A percentile compares a stretch with the other conserved stretches of the same genome.
Evolutionary conservation across 2,888 invertebrate species (phyloP).

Genomic region (Alsophila aescularia): DNA sequence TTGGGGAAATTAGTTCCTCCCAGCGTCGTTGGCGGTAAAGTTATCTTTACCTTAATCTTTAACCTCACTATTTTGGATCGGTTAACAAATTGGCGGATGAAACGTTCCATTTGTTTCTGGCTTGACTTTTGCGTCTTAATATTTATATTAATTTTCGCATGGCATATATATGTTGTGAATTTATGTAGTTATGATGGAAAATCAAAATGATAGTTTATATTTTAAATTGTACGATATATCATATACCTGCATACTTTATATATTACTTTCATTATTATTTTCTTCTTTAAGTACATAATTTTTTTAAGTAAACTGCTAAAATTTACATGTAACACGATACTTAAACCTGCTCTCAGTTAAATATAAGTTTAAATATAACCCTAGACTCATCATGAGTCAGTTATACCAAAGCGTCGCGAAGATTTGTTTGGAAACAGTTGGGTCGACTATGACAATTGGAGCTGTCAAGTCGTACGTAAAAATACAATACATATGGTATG

Average conservation of each 20-base stretch:
- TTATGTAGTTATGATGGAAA: no score
- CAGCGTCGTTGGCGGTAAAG: conserved; percentile 13
- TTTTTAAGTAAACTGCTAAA: background rate
- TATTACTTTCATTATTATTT: no score
- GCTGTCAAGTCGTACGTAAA: conserved; percentile 26
- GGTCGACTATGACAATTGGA: conserved; percentile 6
- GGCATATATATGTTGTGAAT: no score
- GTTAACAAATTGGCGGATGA: background rate
- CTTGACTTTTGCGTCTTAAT: background rate
- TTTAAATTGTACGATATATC: no score
- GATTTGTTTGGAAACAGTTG: conserved; percentile 35
- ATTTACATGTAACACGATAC: conserved; percentile 45
- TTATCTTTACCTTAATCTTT: background rate
- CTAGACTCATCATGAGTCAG: conserved; percentile 55
- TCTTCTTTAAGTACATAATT: background rate
- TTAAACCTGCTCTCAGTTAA: conserved; percentile 41
- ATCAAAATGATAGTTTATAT: no score
- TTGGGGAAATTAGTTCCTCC: conserved; percentile 6
- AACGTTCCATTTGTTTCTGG: background rate
- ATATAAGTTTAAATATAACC: conserved; percentile 53
- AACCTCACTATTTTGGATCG: conserved; percentile 23
- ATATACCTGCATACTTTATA: no score
- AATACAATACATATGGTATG: conserved; percentile 13
- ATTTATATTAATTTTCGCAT: background rate
- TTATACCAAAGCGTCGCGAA: conserved; percentile 11